A percentile compares a stretch with the other conserved stretches of the same genome.
Conservation (phyloP, 2,797 vertebrate genomes). For the Corythornis leucogaster region DNA sequence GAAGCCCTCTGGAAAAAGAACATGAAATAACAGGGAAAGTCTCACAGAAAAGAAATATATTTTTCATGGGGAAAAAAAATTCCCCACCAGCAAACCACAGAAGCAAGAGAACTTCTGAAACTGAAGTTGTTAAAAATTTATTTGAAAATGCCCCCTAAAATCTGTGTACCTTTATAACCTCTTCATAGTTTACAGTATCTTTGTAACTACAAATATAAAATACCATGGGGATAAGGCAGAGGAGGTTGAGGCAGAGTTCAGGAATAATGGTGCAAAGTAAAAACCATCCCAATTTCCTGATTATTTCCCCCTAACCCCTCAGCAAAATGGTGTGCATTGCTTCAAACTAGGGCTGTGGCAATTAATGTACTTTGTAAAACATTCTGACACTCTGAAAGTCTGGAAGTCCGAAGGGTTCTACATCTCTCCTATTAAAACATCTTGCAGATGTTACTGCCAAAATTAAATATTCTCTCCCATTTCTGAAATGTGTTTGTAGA, state of each 20-base stretch:
- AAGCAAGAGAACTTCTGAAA: background rate
- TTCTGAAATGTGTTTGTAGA: conserved; percentile 48
- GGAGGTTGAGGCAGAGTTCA: background rate
- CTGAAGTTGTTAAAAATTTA: background rate
- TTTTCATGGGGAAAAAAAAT: background rate
- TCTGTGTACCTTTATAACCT: background rate
- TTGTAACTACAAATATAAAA: background rate
- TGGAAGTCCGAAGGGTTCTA: background rate
- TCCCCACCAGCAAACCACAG: background rate
- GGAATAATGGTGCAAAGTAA: background rate
- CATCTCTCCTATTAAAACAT: background rate
- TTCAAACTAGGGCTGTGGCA: background rate
- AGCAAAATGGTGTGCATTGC: background rate
- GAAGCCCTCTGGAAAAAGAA: background rate
- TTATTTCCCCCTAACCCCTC: too few species aligned
- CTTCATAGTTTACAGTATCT: background rate
- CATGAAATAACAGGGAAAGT: background rate
- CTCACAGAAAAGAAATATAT: background rate
- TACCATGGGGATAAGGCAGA: background rate
- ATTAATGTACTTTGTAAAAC: background rate
- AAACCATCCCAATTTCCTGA: background rate
- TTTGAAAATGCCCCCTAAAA: background rate
- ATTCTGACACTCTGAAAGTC: background rate
- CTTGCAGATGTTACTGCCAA: conserved; percentile 24
- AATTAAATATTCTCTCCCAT: conserved; percentile 26